Conservation (phyloP, 23 tunicate genomes). For the Halocynthia roretzi region DNA sequence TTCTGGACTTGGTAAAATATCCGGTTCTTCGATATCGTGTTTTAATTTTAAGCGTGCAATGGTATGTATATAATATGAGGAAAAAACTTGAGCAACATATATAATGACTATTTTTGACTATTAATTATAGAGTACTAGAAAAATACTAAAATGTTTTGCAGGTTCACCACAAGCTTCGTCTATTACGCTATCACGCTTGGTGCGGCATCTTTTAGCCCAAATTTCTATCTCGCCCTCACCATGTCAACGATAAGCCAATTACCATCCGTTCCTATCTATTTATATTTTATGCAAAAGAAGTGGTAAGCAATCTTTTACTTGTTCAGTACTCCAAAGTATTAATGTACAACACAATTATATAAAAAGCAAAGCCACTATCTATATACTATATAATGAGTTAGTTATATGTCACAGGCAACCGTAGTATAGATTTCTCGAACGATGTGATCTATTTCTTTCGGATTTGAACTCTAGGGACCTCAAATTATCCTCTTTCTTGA, state of each 20-base stretch:
- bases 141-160: neutral
- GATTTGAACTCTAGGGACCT: no score
- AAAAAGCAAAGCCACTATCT: no score
- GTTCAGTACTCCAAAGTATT: no score
- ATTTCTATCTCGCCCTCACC: constrained; percentile 15
- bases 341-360: no score
- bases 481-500: no score
- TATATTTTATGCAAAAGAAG: constrained; percentile 5
- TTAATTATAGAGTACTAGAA: neutral
- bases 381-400: no score
- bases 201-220: constrained; percentile 14
- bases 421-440: no score
- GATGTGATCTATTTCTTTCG: no score
- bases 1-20: neutral
- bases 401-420: no score
- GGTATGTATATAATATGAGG: neutral
- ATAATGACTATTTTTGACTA: neutral
- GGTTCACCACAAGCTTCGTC: constrained; percentile 15
- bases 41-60: constrained; percentile 3
- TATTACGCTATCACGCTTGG: constrained; percentile 16
- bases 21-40: neutral
- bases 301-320: neutral
- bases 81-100: neutral
- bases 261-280: constrained; percentile 4
- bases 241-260: constrained; percentile 12